phyloP scores from a whole-genome alignment of 1,140 invertebrate genomes.

The Drosophila sproati region DNA sequence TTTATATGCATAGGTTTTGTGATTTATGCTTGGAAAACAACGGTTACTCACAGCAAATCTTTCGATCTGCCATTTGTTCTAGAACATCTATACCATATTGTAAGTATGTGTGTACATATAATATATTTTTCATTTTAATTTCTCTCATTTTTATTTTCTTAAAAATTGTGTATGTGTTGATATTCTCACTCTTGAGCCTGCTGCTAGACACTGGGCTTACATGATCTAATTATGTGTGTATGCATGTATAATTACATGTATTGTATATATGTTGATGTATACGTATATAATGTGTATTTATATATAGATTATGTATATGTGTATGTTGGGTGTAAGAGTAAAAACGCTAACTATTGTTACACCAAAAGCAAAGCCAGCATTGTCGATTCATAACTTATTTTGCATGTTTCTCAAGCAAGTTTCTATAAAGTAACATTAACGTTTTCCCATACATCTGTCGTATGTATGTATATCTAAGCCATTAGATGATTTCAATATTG shows the following conservation, averaged over 20 bases:
- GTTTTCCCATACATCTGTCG: slow-evolving; percentile 39
- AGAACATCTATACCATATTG: slow-evolving; percentile 30
- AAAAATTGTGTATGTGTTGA: slow-evolving; percentile 52
- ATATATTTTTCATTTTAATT: background rate
- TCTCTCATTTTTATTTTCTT: slow-evolving; percentile 38
- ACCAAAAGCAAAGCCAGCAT: slow-evolving; percentile 71
- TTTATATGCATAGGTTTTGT: slow-evolving; percentile 75
- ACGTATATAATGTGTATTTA: slow-evolving; percentile 50
- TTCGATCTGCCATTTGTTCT: slow-evolving; percentile 10
- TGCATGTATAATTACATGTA: no score
- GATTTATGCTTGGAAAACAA: slow-evolving; percentile 72
- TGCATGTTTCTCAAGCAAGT: slow-evolving; percentile 57
- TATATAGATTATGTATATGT: slow-evolving; percentile 33
- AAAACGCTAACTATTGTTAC: slow-evolving; percentile 74
- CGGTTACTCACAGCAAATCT: slow-evolving; percentile 47
- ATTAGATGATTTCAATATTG: slow-evolving; percentile 58
- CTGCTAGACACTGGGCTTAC: slow-evolving; percentile 76
- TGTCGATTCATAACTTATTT: slow-evolving; percentile 59
- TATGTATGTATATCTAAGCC: slow-evolving; percentile 46
- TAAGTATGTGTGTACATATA: slow-evolving; percentile 13
- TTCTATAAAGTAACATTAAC: slow-evolving; percentile 71
- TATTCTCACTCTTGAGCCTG: slow-evolving; percentile 79
- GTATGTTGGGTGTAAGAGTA: slow-evolving; percentile 54
- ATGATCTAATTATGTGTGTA: slow-evolving; percentile 36
- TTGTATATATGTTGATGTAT: slow-evolving; percentile 49